phyloP scores from a whole-genome alignment of 1,140 invertebrate species.

The Sitophilus oryzae region DNA sequence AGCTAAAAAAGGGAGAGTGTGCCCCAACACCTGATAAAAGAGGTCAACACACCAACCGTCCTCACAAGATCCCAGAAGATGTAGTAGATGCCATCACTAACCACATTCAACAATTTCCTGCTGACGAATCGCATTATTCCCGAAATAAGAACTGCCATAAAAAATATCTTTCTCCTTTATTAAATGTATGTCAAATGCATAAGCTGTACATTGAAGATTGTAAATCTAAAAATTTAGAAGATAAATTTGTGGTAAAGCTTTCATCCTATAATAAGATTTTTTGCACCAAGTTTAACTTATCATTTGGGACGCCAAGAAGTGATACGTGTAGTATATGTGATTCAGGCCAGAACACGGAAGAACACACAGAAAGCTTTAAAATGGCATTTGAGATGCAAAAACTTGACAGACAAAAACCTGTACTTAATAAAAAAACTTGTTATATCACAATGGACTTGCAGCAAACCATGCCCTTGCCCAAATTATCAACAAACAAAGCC shows the following conservation, averaged over 20 bases:
- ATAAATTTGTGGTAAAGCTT: constrained; percentile 9
- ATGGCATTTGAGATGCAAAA: constrained; percentile 16
- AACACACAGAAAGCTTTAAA: constrained; percentile 22
- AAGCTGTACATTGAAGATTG: constrained; percentile 17
- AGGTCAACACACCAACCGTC: constrained; percentile 9
- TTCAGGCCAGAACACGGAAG: constrained; percentile 14
- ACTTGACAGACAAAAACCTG: constrained; percentile 9
- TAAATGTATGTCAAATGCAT: constrained; percentile 17
- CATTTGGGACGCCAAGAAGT: constrained; percentile 30
- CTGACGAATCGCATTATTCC: constrained; percentile 18
- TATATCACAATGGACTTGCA: constrained; percentile 33
- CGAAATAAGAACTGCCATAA: constrained; percentile 7
- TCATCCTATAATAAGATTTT: too few species aligned
- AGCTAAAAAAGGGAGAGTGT: neutral
- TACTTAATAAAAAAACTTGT: constrained; percentile 2
- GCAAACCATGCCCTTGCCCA: constrained; percentile 28
- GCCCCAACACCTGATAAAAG: constrained; percentile 9
- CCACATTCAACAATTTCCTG: constrained; percentile 11
- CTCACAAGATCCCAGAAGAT: constrained; percentile 8
- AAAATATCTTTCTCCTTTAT: constrained; percentile 12
- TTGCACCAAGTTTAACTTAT: constrained; percentile 30
- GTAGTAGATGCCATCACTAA: constrained; percentile 5
- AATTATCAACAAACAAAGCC: constrained; percentile 29
- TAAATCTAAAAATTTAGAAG: constrained; percentile 12
- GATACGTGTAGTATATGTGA: constrained; percentile 33